phyloP scores from a whole-genome alignment of 1,140 invertebrate genomes.

The Adoxophyes honmai region DNA sequence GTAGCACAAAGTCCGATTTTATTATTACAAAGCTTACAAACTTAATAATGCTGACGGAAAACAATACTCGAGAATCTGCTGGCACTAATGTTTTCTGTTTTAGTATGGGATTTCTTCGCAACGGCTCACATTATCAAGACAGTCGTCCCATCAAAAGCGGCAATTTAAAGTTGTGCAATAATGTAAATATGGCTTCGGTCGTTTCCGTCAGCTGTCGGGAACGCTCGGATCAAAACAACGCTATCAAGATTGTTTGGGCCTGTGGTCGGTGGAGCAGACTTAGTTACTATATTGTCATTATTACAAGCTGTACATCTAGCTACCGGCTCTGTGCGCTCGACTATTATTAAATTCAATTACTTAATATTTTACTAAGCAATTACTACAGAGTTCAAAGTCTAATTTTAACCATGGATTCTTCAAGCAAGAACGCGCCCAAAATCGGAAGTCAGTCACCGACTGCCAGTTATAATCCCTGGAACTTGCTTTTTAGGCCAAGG shows the following conservation, averaged over 20 bases:
- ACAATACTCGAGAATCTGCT: neutral
- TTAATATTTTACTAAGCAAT: neutral
- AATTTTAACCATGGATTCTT: slow-evolving; percentile 51
- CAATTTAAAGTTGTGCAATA: slow-evolving; percentile 16
- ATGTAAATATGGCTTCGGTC: slow-evolving; percentile 49
- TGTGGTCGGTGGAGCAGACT: slow-evolving; percentile 32
- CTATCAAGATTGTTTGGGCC: slow-evolving; percentile 15
- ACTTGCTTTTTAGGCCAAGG: slow-evolving; percentile 59
- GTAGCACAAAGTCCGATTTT: slow-evolving; percentile 1
- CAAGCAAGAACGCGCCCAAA: slow-evolving; percentile 41
- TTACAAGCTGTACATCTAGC: slow-evolving; percentile 46
- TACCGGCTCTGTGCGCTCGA: slow-evolving; percentile 34
- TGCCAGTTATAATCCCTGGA: slow-evolving; percentile 57
- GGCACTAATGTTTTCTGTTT: neutral
- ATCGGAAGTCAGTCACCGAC: slow-evolving; percentile 36
- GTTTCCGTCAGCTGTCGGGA: slow-evolving; percentile 48
- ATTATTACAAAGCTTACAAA: slow-evolving; percentile 6
- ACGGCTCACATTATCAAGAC: neutral
- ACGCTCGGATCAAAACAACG: slow-evolving; percentile 62
- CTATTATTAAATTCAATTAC: slow-evolving; percentile 21
- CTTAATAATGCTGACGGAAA: neutral
- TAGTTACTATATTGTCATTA: slow-evolving; percentile 40
- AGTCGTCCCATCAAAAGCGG: neutral
- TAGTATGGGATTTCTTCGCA: neutral
- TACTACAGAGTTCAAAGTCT: neutral